These are phyloP conservation scores for Struthidea cinerea DNA, from an alignment of 2,113 vertebrate genomes.

Conservation along the genomic window DNA sequence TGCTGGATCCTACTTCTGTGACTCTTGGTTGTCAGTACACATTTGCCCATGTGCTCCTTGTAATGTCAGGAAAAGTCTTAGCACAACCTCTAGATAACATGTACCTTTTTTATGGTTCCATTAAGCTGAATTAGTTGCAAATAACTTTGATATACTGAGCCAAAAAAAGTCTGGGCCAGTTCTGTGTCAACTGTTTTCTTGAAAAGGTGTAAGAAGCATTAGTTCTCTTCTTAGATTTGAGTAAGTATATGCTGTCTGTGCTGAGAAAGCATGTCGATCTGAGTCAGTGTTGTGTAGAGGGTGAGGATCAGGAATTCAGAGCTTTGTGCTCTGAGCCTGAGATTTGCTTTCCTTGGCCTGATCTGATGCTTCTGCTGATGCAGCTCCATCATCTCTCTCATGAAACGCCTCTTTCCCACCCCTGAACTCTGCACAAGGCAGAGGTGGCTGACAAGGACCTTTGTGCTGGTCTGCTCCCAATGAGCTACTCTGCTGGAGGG, in stretches of 20 bases:
- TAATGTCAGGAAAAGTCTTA: not conserved
- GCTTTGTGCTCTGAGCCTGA: not conserved
- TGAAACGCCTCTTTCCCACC: not conserved
- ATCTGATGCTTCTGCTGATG: not conserved
- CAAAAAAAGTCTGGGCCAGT: not conserved
- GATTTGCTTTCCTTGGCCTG: not conserved
- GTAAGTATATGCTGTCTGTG: not conserved
- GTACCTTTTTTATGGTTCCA: not conserved
- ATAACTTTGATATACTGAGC: not conserved
- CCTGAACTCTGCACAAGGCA: not conserved
- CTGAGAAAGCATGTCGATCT: not conserved
- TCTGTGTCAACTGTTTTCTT: not conserved
- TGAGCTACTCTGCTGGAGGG: not conserved
- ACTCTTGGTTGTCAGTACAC: not conserved
- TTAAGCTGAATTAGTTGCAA: not conserved
- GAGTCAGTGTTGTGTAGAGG: not conserved
- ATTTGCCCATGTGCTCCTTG: not conserved
- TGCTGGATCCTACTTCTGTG: not conserved
- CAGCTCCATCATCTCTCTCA: not conserved
- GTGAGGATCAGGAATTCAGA: not conserved
- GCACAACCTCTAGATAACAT: accelerated
- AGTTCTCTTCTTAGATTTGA: not conserved
- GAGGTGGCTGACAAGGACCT: not conserved
- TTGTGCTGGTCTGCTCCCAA: not conserved
- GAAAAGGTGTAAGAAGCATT: not conserved